A percentile compares a stretch with the other conserved stretches of the same genome.
phyloP scores from a whole-genome alignment of 2,797 vertebrate species.

The Amniataba percoides region DNA sequence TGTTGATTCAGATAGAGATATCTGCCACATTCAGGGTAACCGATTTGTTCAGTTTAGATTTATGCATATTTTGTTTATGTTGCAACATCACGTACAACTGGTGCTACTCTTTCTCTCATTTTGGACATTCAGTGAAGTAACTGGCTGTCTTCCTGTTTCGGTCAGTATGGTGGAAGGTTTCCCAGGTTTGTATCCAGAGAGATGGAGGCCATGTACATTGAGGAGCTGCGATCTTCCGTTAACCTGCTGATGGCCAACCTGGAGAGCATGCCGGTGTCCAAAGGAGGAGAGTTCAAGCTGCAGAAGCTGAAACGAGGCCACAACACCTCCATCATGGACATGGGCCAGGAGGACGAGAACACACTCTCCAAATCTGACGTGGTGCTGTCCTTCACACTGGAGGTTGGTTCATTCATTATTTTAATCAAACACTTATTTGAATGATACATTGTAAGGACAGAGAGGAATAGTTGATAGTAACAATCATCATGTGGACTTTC shows the following conservation, averaged over 20 bases:
- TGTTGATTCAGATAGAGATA: background rate
- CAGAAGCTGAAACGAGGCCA: slow-evolving; percentile 98
- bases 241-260: slow-evolving; percentile 99
- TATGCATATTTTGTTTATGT: background rate
- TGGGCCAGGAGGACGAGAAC: slow-evolving; percentile 99
- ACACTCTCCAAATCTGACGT: slow-evolving; percentile 98
- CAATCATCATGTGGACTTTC: background rate
- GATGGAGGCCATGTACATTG: slow-evolving; percentile 98
- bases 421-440: background rate
- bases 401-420: slow-evolving; percentile 88
- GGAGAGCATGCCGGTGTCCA: slow-evolving; percentile 99
- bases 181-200: slow-evolving; percentile 95
- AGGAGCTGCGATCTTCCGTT: slow-evolving; percentile 96
- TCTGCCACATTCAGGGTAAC: background rate
- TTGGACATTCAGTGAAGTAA: background rate
- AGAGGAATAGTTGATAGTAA: too few relatives aligned
- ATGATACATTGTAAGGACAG: background rate
- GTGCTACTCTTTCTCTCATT: background rate
- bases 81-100: background rate
- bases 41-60: background rate
- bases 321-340: slow-evolving; percentile 99
- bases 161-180: slow-evolving; percentile 91
- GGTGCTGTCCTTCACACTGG: slow-evolving; percentile 95
- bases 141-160: slow-evolving; percentile 33
- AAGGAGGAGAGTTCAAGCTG: slow-evolving; percentile 98